Conservation (phyloP, 92 coral and sea anemone genomes). For the Siderastrea radians region DNA sequence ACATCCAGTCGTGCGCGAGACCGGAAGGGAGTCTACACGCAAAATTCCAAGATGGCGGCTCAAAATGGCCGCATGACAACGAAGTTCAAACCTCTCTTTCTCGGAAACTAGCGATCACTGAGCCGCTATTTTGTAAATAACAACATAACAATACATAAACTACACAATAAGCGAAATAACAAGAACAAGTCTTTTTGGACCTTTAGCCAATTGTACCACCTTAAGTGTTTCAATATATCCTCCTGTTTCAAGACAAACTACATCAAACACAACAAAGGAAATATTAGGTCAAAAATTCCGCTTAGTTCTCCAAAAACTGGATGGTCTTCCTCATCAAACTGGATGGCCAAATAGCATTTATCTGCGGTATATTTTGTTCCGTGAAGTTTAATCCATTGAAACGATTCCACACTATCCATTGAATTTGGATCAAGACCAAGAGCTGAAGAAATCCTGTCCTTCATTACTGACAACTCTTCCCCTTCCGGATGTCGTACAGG, state of each 20-base stretch:
- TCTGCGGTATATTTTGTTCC: slow-evolving; percentile 40
- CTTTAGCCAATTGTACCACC: not conserved
- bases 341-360: slow-evolving; percentile 30
- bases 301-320: slow-evolving; percentile 40
- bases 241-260: slow-evolving; percentile 15
- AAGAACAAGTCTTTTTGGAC: too few species aligned
- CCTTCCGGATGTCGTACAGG: slow-evolving; percentile 12
- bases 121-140: too few species aligned
- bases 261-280: slow-evolving; percentile 2
- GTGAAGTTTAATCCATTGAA: slow-evolving; percentile 20
- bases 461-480: not conserved
- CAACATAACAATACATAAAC: too few species aligned
- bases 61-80: too few species aligned
- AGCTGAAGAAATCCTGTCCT: not conserved
- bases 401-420: not conserved
- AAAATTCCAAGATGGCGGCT: too few species aligned
- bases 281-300: not conserved
- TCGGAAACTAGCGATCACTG: too few species aligned
- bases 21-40: too few species aligned
- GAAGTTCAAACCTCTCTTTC: too few species aligned
- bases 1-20: too few species aligned
- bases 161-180: too few species aligned
- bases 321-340: not conserved
- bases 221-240: slow-evolving; percentile 7
- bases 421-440: not conserved